These are phyloP conservation scores for Crocodylus rhombifer DNA, from an alignment of 2,797 vertebrate genomes.

Conservation along the genomic window DNA sequence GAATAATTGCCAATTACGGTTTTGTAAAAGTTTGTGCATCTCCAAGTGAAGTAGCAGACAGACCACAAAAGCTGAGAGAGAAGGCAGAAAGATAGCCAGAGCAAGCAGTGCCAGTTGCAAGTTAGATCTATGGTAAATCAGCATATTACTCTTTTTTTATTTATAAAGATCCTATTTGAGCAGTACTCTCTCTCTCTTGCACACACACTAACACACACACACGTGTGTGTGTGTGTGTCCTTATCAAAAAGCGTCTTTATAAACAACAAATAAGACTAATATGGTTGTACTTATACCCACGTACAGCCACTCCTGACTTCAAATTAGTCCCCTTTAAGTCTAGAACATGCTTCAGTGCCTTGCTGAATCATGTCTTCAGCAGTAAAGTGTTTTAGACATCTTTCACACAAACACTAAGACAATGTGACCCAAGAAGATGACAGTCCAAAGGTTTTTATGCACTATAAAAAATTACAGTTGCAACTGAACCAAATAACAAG, in stretches of 20 bases:
- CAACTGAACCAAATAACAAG: background rate
- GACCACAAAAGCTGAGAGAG: too few relatives aligned
- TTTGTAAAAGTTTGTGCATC: background rate
- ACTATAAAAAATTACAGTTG: background rate
- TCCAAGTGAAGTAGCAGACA: too few relatives aligned
- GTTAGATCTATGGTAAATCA: background rate
- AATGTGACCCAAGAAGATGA: background rate
- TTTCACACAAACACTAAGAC: background rate
- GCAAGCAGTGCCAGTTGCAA: background rate
- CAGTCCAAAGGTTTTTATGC: background rate
- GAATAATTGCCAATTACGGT: background rate
- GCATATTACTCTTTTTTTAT: background rate
- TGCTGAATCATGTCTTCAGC: background rate
- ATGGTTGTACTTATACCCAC: too few relatives aligned
- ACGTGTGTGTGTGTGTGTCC: background rate
- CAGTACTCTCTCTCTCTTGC: background rate
- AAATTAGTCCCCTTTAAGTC: background rate
- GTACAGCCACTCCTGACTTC: background rate
- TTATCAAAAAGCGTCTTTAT: too few relatives aligned
- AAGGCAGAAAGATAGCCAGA: background rate
- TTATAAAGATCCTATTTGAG: background rate
- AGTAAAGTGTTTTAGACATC: background rate
- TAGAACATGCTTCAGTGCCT: background rate
- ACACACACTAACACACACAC: too few relatives aligned
- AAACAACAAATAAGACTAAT: too few relatives aligned